These are phyloP conservation scores for Acomys russatus DNA, from an alignment of 2,797 vertebrate genomes.

Conservation along the genomic window DNA sequence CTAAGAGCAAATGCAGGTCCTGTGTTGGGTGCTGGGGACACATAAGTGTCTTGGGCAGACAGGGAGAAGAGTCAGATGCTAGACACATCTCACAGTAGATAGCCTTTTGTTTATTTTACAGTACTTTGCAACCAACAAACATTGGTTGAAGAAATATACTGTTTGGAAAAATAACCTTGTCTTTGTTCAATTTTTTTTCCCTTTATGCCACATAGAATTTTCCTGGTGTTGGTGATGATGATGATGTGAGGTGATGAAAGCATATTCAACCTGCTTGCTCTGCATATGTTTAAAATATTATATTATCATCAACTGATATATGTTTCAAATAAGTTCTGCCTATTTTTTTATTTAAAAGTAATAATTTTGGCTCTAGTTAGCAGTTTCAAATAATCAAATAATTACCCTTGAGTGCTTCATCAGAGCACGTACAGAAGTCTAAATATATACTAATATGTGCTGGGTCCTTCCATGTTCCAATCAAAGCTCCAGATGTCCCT, in stretches of 20 bases:
- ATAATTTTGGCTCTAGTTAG: not conserved
- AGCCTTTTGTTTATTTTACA: not conserved
- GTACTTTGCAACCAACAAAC: not conserved
- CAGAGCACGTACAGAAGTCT: not conserved
- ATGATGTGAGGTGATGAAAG: not conserved
- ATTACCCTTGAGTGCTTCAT: not conserved
- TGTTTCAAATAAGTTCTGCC: constrained; percentile 51
- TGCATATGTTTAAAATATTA: constrained; percentile 15
- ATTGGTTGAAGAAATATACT: not conserved
- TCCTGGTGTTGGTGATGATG: not conserved
- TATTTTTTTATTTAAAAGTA: constrained; percentile 21
- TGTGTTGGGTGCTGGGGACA: too few relatives aligned
- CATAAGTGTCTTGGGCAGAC: not conserved
- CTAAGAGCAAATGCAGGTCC: not conserved
- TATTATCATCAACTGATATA: not conserved
- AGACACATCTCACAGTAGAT: not conserved
- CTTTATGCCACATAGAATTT: not conserved
- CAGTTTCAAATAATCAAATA: constrained; percentile 9
- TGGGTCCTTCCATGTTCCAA: not conserved
- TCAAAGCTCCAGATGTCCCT: not conserved
- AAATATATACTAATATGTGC: not conserved
- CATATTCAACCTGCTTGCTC: constrained; percentile 6
- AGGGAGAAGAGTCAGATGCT: not conserved
- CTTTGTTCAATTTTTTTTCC: not conserved
- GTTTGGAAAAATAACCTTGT: constrained; percentile 15